Conservation (phyloP, 1,140 invertebrate genomes). For the Choristoneura fumiferana region DNA sequence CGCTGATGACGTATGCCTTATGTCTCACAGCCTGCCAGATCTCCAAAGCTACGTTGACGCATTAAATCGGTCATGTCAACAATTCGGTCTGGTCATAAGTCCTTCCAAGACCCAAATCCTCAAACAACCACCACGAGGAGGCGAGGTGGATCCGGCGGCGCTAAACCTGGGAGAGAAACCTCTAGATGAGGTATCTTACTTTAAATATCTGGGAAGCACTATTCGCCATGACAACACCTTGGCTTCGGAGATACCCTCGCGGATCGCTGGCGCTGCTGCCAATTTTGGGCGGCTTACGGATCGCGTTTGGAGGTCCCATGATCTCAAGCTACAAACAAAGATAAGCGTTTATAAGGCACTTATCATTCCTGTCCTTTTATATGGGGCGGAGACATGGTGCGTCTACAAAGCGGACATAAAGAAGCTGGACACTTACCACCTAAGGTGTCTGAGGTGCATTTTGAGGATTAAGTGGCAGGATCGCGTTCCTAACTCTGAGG, state of each 20-base stretch:
- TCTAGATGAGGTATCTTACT: conserved; percentile 23
- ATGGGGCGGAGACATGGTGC: conserved; percentile 19
- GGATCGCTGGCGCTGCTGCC: conserved; percentile 18
- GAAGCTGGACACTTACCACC: conserved; percentile 20
- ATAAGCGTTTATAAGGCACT: conserved; percentile 17
- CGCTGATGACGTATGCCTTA: conserved; percentile 29
- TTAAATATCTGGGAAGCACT: conserved; percentile 23
- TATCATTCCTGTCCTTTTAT: conserved; percentile 14
- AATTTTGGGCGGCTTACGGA: conserved; percentile 14
- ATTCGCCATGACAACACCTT: conserved; percentile 13
- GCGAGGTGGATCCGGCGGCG: not conserved
- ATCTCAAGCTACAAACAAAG: conserved; percentile 17
- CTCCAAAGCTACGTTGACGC: conserved; percentile 21
- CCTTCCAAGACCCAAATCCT: conserved; percentile 27
- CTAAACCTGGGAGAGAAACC: conserved; percentile 18
- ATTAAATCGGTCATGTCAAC: conserved; percentile 22
- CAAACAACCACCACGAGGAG: conserved; percentile 27
- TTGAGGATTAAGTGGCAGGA: too few relatives aligned
- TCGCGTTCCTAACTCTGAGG: too few relatives aligned
- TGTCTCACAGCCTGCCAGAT: conserved; percentile 22
- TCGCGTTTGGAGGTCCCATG: conserved; percentile 22
- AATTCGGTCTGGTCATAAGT: conserved; percentile 28
- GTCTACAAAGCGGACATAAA: conserved; percentile 20
- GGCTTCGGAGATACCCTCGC: conserved; percentile 16
- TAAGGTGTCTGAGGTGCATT: too few relatives aligned